phyloP scores from a whole-genome alignment of 1,140 invertebrate species.

The Globodera ellingtonae region DNA sequence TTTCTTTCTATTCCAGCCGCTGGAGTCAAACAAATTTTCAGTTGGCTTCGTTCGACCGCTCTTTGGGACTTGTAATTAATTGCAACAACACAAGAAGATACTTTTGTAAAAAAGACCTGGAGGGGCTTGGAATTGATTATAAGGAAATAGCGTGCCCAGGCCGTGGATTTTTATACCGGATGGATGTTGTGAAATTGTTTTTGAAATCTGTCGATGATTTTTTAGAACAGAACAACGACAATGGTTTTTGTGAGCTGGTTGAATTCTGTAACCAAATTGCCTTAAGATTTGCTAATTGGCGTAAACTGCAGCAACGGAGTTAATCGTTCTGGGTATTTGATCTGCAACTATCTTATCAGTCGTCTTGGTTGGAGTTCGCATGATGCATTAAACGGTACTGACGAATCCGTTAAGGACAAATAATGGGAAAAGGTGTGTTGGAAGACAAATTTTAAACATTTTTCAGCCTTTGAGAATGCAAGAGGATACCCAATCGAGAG shows the following conservation, averaged over 20 bases:
- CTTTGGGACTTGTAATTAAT: slow-evolving; percentile 73
- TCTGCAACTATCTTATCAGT: slow-evolving; percentile 71
- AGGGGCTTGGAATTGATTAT: slow-evolving; percentile 66
- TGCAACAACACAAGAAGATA: slow-evolving; percentile 75
- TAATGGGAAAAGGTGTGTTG: too few relatives aligned
- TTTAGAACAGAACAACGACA: slow-evolving; percentile 54
- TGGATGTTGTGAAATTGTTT: slow-evolving; percentile 69
- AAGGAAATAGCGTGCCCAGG: slow-evolving; percentile 70
- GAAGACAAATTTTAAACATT: slow-evolving; percentile 6
- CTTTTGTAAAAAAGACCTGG: slow-evolving; percentile 67
- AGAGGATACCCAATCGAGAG: slow-evolving; percentile 69
- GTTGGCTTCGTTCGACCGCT: slow-evolving; percentile 69
- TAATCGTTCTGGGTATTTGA: slow-evolving; percentile 84
- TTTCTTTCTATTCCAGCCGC: not conserved
- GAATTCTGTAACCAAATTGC: slow-evolving; percentile 9
- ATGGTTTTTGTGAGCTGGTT: slow-evolving; percentile 45
- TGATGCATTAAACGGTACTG: slow-evolving; percentile 53
- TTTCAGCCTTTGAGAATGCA: slow-evolving; percentile 67
- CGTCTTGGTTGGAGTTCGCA: slow-evolving; percentile 70
- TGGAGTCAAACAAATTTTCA: not conserved
- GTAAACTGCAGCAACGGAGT: slow-evolving; percentile 89
- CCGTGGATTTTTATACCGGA: slow-evolving; percentile 66
- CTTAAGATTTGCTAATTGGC: slow-evolving; percentile 79
- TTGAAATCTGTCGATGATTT: slow-evolving; percentile 68
- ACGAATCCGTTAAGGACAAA: not conserved